Base-by-base conservation (phyloP, 2,113 vertebrate species). In the Arizona elegans region DNA sequence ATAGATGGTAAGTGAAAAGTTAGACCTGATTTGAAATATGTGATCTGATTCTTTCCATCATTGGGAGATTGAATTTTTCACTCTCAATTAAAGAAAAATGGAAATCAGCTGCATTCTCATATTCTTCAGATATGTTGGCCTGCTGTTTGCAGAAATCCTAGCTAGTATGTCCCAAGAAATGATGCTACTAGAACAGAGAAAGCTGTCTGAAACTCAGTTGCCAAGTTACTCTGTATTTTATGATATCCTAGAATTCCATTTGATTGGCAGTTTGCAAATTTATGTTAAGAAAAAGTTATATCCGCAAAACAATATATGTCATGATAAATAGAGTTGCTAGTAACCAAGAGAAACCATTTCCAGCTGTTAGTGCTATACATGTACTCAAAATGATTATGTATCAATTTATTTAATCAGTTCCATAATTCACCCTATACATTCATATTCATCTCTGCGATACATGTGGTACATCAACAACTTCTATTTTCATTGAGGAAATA, bases 401-500 rank as follows among this genome's bases (percentile, higher is more conserved):
- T 89, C 15, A 52, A 43, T 90, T 70, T 50, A 53, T 90, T 43
- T 94, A 92, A 29, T 65, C 53, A 86, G 89, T 91, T 58, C 54
- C 93, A 94, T 91, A 38, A 52, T 90, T 43, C 94, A 89, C 29
- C 87, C 62, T 86, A 19, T 96, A 47, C 21, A 52, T 94, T 29
- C 88, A 94, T 92, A 55, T 65, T 92, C 91, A 94, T 52, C 47
- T 94, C 56, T 94, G 91, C 56, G 58, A 89, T 92, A 92, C 23
- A 91, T 90, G 0, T 0, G 52, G 81, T 12, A 0, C 56, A 86
- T 95, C 52, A 88, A 94, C 92, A 96, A 94, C 52, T 95, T 55
- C 29, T 92, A 90, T 93, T 95, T 62, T 23, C 12, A 92, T 92
- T 94, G 95, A 59, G 15, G 38, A 93, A 94, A 91, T 91, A 23